Base-by-base conservation (phyloP, 2,797 vertebrate genomes). In the Cephalopachus bancanus region DNA sequence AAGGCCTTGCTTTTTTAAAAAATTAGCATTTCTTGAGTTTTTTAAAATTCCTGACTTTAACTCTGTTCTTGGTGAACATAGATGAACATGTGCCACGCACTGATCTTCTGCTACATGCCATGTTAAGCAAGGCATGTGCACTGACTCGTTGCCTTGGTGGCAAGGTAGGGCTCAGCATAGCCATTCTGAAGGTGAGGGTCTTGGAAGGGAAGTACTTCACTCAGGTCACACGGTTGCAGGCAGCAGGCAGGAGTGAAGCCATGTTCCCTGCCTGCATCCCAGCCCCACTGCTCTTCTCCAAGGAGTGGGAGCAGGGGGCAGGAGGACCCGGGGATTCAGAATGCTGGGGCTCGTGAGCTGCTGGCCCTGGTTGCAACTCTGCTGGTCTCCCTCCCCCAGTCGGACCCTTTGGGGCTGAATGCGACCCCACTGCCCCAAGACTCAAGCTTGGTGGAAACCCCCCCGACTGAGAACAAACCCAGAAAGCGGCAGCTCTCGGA, bases 361-460 rank as follows among this genome's bases (percentile, higher is more conserved):
- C 22, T 4, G n/a, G 44, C 33, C 80, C 86, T 0, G 0, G 88
- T 72, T 94, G 93, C 90, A 95, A 28, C 0, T 55, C 87, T 97
- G 81, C 95, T 87, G 94, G 89, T 96, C 96, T 96, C 87, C 88
- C 94, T 97, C 81, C 96, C 93, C 94, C 65, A 99, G 99, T 99
- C 99, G 12, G 99, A 99, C 97, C 99, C 99, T 85, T 98, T 99
- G 98, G 99, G 99, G 74, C 97, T 99, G 98, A 99, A 99, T 0
- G 99, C 99, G 0, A 99, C 99, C 37, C 99, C 99, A 0, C 96
- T 98, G 92, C 99, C 99, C 22, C 99, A 99, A 71, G 99, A 99
- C 95, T 99, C 98, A 55, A 98, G 98, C 0, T 89, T 98, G 92
- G 90, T 97, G 53, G 98, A 98, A 83, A 94, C 97, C 1, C 81